These are phyloP conservation scores for Chrysolina haemoptera DNA, from an alignment of 2,888 invertebrate genomes.

Conservation along the genomic window DNA sequence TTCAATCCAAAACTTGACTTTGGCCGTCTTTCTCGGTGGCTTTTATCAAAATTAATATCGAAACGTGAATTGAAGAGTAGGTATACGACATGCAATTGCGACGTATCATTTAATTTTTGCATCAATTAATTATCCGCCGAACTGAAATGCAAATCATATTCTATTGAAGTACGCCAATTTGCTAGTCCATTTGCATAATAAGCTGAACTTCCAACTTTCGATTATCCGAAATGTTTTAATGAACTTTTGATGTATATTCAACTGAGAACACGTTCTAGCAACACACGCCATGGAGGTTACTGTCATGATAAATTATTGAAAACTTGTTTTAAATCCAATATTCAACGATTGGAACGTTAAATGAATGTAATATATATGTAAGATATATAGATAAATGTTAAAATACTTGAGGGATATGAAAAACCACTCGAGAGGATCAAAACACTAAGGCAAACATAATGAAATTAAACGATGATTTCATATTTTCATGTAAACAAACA, in stretches of 20 bases:
- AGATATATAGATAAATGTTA: too few relatives aligned
- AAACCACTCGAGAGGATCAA: too few relatives aligned
- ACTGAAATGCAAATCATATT: not conserved
- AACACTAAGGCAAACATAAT: too few relatives aligned
- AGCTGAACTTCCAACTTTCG: not conserved
- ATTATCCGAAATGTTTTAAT: not conserved
- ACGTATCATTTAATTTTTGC: not conserved
- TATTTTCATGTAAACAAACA: too few relatives aligned
- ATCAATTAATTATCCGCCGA: not conserved
- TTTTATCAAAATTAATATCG: not conserved
- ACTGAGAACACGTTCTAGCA: not conserved
- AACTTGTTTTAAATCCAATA: not conserved
- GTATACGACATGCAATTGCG: not conserved
- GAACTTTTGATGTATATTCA: conserved; percentile 2
- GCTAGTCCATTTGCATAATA: conserved; percentile 3
- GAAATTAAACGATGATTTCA: too few relatives aligned
- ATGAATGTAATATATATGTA: too few relatives aligned
- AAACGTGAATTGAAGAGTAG: not conserved
- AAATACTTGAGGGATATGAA: too few relatives aligned
- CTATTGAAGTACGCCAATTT: conserved; percentile 6
- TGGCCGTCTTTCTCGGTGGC: not conserved
- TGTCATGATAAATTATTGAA: not conserved
- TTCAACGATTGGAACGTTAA: not conserved
- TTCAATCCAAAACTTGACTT: too few relatives aligned
- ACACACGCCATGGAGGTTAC: not conserved